Evolutionary conservation across 1,140 invertebrate species (phyloP), one percentile per base, ranked within the genome.

Genomic region (Drosophila grimshawi): DNA sequence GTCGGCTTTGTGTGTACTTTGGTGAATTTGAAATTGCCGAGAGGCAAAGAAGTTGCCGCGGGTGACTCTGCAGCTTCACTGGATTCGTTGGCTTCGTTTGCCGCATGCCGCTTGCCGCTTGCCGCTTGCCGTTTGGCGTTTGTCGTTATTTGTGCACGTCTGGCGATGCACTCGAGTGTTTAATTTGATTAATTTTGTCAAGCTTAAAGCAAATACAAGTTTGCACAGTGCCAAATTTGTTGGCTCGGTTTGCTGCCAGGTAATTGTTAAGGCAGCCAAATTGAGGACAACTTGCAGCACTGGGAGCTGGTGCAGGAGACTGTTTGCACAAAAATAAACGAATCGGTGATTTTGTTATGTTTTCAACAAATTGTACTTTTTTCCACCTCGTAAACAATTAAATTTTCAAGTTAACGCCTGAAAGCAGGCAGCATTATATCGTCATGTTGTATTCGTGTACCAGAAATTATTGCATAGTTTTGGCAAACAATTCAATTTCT

Each of bases 101-200:
- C 19, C 19, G 19, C 19, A 19, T 19, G 19, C 19, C 19, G 19
- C 19, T 19, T 19, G 19, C 19, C 19, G 19, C 19, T 19, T 19
- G 19, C 19, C 19, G 19, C 19, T 61, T 32, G 75, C 39, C 63
- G 69, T 56, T 68, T 55, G 64, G 65, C 59, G 71, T 51, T 73
- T 81, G 53, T 78, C 80, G 85, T 80, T 89, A 83, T 88, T 88
- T 88, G 83, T 88, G 85, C 85, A 88, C 80, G 83, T 88, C 83
- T 89, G 85, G 85, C 83, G 77, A 78, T 89, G 83, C 83, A 88
- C 73, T 89, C 83, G 80, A 88, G 85, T 88, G 83, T 88, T 88
- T 88, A 88, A 88, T 88, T 88, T 88, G 83, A 88, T 88, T 88
- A 88, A 89, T 88, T 89, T 89, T 89, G 85, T 88, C 83, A 88